Evolutionary conservation across 2,888 invertebrate species (phyloP).

Genomic region (Lypha dubia): DNA sequence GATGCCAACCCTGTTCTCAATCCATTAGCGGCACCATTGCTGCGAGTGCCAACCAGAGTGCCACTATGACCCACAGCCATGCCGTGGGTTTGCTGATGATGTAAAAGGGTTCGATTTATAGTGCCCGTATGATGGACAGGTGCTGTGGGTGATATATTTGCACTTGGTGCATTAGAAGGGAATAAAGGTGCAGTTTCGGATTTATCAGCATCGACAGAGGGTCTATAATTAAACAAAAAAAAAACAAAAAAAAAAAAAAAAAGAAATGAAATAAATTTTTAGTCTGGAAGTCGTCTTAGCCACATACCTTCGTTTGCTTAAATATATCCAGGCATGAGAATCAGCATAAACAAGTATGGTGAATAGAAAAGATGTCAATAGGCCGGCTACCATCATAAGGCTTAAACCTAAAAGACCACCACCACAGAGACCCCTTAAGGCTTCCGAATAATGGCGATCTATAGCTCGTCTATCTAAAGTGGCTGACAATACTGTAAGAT

Average conservation of each 20-base stretch:
- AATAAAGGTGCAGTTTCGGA: constrained; percentile 83
- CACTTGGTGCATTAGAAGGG: constrained; percentile 81
- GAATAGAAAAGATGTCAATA: constrained; percentile 93
- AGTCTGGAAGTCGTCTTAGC: background rate
- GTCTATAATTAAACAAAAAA: constrained; percentile 74
- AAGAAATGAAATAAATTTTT: constrained; percentile 21
- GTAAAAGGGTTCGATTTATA: constrained; percentile 83
- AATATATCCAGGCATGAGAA: constrained; percentile 98
- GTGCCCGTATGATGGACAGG: constrained; percentile 80
- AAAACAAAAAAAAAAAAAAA: constrained; percentile 26
- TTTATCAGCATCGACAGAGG: constrained; percentile 81
- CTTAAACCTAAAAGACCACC: constrained; percentile 92
- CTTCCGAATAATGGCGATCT: constrained; percentile 91
- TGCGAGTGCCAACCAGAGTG: constrained; percentile 74
- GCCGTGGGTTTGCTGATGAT: constrained; percentile 81
- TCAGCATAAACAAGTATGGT: constrained; percentile 96
- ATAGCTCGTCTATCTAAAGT: constrained; percentile 92
- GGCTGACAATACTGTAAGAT: constrained; percentile 84
- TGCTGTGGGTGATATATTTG: constrained; percentile 82
- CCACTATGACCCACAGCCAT: constrained; percentile 74
- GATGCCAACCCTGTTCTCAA: constrained; percentile 77
- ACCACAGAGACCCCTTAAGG: constrained; percentile 91
- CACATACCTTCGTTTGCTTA: constrained; percentile 90
- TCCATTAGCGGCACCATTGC: constrained; percentile 72
- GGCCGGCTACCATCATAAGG: constrained; percentile 93